Percentiles rank a stretch among this genome's conserved stretches.
phyloP scores from a whole-genome alignment of 2,113 vertebrate species.

The Tachysurus vachellii region DNA sequence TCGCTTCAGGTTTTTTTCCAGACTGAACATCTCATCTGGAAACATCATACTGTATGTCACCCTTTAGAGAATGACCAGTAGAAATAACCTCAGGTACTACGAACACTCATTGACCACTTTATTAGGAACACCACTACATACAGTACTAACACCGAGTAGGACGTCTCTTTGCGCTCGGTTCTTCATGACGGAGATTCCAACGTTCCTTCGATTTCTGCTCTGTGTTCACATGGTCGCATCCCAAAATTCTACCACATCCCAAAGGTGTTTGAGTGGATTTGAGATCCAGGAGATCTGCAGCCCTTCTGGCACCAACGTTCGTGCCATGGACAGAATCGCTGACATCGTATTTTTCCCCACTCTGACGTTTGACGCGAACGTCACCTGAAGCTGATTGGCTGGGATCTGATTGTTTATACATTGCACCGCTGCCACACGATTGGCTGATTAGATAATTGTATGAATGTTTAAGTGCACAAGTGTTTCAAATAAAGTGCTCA shows the following conservation, averaged over 20 bases:
- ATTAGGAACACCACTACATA: neutral
- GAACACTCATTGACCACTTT: neutral
- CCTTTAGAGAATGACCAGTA: neutral
- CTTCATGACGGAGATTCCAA: neutral
- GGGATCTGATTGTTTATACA: neutral
- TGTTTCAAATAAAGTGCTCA: neutral
- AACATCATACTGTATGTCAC: neutral
- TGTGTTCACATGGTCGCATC: neutral
- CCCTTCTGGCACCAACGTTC: neutral
- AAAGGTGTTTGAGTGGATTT: neutral
- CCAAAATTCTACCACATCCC: neutral
- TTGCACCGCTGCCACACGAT: neutral
- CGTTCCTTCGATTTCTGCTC: neutral
- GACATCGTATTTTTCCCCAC: neutral
- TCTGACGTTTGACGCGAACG: neutral
- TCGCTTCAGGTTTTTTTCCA: neutral
- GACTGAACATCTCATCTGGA: neutral
- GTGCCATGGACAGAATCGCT: neutral
- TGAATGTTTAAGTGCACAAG: neutral
- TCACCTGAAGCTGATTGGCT: neutral
- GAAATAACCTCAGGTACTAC: neutral
- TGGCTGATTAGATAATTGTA: neutral
- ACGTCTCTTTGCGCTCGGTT: neutral
- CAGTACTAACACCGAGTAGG: neutral
- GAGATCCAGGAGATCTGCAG: neutral